Evolutionary conservation across 2,888 invertebrate species (phyloP), one percentile per base, ranked within the genome.

Genomic region (Cryptocheilus praepositus): DNA sequence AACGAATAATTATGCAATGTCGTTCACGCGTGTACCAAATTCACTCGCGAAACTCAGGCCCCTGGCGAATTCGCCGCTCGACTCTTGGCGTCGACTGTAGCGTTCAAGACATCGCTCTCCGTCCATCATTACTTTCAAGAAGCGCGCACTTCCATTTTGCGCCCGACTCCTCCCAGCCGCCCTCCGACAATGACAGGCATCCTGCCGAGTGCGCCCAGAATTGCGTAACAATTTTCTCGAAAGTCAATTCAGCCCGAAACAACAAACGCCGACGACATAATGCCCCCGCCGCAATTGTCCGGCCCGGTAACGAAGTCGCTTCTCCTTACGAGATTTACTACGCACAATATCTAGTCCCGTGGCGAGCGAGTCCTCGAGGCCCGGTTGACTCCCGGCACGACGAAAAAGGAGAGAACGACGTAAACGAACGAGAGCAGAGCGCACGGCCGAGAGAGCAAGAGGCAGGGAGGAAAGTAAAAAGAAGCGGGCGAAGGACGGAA

Each of bases 201-300:
- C 25, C 25, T 25, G 25, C 25, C 25, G 25, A 5, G 2, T 25
- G 25, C 25, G 25, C 25, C 2, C 3, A 5, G 25, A 5, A 25
- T 45, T 45, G 3, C 45, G 45, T 45, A 45, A n/a, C 45, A 45
- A n/a, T 45, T 15, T 45, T 25, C 5, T 16, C 25, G 54, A 54
- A 25, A 25, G 25, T 25, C 25, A 25, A 25, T 25, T 16, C 45
- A 45, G 45, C 8, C 45, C 45, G 45, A 49, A 18, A 18, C 5
- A n/a, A 16, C 11, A 18, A 45, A 25, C 25, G 25, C 25, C 25
- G 25, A 25, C 25, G 25, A 25, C 25, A 25, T 25, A 25, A 16
- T 45, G 45, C 45, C 16, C 45, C 15, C 72, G 72, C 56, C 57
- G 68, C 73, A 56, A 73, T 73, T 73, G 73, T 73, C 52, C 69